A percentile compares a stretch with the other conserved stretches of the same genome.
Conservation (phyloP, 2,888 invertebrate species). For the Idaea aversata region DNA sequence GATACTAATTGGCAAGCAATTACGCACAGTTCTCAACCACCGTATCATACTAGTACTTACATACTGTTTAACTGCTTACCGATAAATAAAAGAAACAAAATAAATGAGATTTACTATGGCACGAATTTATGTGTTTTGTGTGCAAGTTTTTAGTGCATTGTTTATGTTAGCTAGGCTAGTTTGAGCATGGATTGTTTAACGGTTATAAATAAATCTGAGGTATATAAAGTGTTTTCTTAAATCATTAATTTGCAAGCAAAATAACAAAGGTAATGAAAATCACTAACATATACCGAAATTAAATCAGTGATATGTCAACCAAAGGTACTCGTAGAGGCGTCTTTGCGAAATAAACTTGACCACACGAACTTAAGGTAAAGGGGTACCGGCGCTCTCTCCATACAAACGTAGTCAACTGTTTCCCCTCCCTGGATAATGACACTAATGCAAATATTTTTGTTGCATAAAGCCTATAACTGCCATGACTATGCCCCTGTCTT, state of each 20-base stretch:
- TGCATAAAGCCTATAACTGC: too few relatives aligned
- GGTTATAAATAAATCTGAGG: neutral
- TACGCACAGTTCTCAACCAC: constrained; percentile 30
- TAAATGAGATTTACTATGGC: neutral
- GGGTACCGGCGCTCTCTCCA: too few relatives aligned
- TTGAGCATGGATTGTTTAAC: neutral
- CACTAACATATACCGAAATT: neutral
- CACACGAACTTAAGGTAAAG: too few relatives aligned
- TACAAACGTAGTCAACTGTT: too few relatives aligned
- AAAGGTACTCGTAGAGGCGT: too few relatives aligned
- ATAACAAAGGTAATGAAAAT: neutral
- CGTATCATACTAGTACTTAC: neutral
- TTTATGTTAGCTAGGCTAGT: constrained; percentile 2
- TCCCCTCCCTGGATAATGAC: too few relatives aligned
- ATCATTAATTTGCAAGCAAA: neutral
- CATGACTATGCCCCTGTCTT: too few relatives aligned
- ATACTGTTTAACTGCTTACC: neutral
- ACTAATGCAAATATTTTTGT: too few relatives aligned
- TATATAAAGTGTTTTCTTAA: neutral
- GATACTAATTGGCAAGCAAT: constrained; percentile 49
- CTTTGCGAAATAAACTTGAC: too few relatives aligned
- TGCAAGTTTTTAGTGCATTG: neutral
- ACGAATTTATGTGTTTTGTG: constrained; percentile 16
- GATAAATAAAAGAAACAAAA: neutral
- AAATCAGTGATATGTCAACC: too few relatives aligned